Percentiles rank a stretch among this genome's conserved stretches.
phyloP scores from a whole-genome alignment of 2,797 vertebrate species.

The Oryzias dopingdopingensis region DNA sequence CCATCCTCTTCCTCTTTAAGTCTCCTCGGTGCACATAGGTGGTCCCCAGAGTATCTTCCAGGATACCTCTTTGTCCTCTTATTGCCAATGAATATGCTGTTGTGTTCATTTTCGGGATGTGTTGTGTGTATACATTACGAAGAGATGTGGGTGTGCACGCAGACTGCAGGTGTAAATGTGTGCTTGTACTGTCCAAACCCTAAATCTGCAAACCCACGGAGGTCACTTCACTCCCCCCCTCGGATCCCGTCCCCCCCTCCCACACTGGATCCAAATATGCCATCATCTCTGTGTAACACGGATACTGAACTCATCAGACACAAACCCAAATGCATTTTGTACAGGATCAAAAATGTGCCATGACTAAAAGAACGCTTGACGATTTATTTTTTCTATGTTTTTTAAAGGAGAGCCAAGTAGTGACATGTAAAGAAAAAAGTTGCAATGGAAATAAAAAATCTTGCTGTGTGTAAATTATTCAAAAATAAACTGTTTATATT shows the following conservation, averaged over 20 bases:
- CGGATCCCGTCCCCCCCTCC: constrained; percentile 17
- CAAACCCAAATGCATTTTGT: constrained; percentile 65
- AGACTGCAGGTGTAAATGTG: constrained; percentile 55
- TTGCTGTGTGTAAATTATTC: constrained; percentile 95
- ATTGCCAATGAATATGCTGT: constrained; percentile 61
- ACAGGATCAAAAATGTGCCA: constrained; percentile 83
- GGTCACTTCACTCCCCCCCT: constrained; percentile 52
- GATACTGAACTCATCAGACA: constrained; percentile 47
- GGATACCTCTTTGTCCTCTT: constrained; percentile 69
- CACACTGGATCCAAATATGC: constrained; percentile 83
- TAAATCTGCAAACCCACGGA: constrained; percentile 46
- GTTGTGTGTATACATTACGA: constrained; percentile 57
- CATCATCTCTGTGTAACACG: constrained; percentile 71
- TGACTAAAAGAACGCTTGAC: constrained; percentile 81
- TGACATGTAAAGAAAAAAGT: constrained; percentile 87
- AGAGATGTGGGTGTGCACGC: constrained; percentile 48
- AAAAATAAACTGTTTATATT: constrained; percentile 98
- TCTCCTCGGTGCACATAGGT: constrained; percentile 56
- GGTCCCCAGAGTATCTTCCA: constrained; percentile 69
- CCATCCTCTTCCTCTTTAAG: constrained; percentile 27
- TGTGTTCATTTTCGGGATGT: constrained; percentile 64
- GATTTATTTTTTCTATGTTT: constrained; percentile 88
- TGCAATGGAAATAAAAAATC: constrained; percentile 84
- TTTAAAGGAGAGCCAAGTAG: constrained; percentile 87
- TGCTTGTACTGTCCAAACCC: constrained; percentile 56